Conservation (phyloP, 2,888 invertebrate species). For the Drosophila neonasuta region DNA sequence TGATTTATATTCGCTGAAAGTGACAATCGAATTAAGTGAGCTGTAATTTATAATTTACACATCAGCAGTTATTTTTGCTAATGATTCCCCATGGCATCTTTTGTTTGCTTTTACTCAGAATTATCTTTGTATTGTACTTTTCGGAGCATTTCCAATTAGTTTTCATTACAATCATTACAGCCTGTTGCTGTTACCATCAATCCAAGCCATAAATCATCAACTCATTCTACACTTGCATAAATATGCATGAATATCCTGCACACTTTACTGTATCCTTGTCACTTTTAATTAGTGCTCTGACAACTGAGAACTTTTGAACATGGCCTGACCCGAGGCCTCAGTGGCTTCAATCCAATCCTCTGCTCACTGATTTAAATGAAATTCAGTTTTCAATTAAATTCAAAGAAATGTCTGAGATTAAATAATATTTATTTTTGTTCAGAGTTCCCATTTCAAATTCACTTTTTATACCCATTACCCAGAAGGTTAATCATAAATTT, state of each 20-base stretch:
- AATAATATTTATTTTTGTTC: background rate
- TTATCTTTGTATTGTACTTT: conserved; percentile 7
- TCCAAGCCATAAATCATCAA: conserved; percentile 35
- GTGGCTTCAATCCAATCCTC: too few species aligned
- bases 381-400: too few species aligned
- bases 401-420: too few species aligned
- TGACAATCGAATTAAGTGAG: conserved; percentile 19
- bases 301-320: conserved; percentile 9
- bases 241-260: background rate
- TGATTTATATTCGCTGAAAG: conserved; percentile 24
- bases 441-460: too few species aligned
- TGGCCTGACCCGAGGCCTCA: conserved; percentile 3
- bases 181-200: conserved; percentile 17
- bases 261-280: conserved; percentile 9
- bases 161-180: conserved; percentile 11
- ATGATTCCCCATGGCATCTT: conserved; percentile 3
- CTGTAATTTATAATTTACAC: conserved; percentile 45
- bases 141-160: conserved; percentile 13
- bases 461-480: too few species aligned
- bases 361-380: too few species aligned
- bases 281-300: conserved; percentile 19
- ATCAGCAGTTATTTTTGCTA: conserved; percentile 25
- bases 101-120: conserved; percentile 1
- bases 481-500: too few species aligned
- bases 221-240: background rate